phyloP scores from a whole-genome alignment of 92 coral and sea anemone species.

The Zoanthus sansibaricus region DNA sequence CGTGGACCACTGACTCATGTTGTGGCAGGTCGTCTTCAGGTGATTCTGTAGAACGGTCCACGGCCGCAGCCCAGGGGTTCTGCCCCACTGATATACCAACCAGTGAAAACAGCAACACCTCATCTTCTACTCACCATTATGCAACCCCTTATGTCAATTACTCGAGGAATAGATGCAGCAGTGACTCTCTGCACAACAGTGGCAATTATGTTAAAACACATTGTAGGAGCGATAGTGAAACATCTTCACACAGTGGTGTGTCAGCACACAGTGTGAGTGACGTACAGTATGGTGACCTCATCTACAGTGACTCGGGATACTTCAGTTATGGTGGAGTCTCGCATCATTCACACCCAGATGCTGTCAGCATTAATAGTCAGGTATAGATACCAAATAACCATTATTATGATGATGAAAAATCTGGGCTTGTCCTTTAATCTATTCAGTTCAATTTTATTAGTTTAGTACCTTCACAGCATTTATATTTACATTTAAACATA shows the following conservation, averaged over 20 bases:
- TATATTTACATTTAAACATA: no score
- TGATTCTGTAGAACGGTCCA: constrained; percentile 83
- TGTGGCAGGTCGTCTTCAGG: constrained; percentile 82
- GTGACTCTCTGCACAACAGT: constrained; percentile 65
- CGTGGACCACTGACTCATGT: constrained; percentile 96
- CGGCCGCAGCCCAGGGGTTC: constrained; percentile 86
- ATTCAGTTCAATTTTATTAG: no score
- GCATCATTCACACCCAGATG: constrained; percentile 75
- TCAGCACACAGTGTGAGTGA: constrained; percentile 79
- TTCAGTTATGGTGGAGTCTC: constrained; percentile 76
- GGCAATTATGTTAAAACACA: constrained; percentile 58
- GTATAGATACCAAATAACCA: not conserved
- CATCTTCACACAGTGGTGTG: constrained; percentile 86
- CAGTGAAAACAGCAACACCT: constrained; percentile 50
- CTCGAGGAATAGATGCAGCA: constrained; percentile 79
- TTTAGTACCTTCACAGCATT: no score
- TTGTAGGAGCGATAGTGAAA: constrained; percentile 78
- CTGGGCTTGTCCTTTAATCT: no score
- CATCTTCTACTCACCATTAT: constrained; percentile 68
- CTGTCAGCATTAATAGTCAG: constrained; percentile 51
- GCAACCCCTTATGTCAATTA: constrained; percentile 78
- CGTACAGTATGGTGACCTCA: constrained; percentile 62
- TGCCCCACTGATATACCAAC: constrained; percentile 62
- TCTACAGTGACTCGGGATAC: constrained; percentile 88
- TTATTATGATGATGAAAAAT: no score